phyloP scores from a whole-genome alignment of 2,888 invertebrate species.

The Trypoxylon attenuatum region DNA sequence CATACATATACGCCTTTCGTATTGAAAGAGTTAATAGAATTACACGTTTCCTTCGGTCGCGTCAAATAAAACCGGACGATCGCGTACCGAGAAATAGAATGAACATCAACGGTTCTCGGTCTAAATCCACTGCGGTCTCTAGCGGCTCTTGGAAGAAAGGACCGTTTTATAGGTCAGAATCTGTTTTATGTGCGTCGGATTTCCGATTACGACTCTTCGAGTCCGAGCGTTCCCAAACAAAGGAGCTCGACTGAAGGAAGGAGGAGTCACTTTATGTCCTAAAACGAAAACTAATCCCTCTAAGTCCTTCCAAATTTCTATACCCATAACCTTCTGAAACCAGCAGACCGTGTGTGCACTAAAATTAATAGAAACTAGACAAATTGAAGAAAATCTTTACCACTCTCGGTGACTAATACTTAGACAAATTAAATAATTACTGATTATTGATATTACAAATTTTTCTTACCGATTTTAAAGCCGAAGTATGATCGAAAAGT shows the following conservation, averaged over 20 bases:
- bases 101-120: slow-evolving; percentile 30
- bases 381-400: neutral
- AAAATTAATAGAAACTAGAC: no score
- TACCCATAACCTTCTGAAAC: no score
- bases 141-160: slow-evolving; percentile 45
- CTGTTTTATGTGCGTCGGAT: slow-evolving; percentile 64
- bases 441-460: no score
- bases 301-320: neutral
- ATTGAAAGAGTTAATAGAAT: no score
- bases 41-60: no score
- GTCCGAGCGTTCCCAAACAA: slow-evolving; percentile 50
- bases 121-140: slow-evolving; percentile 27
- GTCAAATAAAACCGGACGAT: neutral
- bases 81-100: slow-evolving; percentile 10
- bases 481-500: no score
- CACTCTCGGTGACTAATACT: no score
- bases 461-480: no score
- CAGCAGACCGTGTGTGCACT: no score
- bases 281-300: slow-evolving; percentile 49
- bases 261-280: slow-evolving; percentile 40
- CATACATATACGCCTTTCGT: no score
- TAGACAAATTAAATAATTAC: no score
- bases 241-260: slow-evolving; percentile 17
- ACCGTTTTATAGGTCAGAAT: slow-evolving; percentile 67
- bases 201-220: slow-evolving; percentile 63